A percentile compares a stretch with the other conserved stretches of the same genome.
Conservation (phyloP, 2,113 vertebrate species). For the Embiotoca jacksoni region DNA sequence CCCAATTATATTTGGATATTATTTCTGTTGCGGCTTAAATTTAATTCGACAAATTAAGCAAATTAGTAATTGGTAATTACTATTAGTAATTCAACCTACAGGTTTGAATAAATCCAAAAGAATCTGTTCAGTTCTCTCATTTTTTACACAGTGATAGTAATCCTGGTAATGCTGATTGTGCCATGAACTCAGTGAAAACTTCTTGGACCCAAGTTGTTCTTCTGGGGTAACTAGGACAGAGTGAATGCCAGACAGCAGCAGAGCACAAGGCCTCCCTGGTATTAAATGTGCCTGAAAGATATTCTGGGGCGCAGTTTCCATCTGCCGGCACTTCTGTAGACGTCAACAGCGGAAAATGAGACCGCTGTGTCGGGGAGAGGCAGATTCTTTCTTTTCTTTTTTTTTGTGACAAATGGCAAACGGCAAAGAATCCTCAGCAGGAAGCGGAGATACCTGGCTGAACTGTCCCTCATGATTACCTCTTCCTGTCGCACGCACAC, state of each 20-base stretch:
- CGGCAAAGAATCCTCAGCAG: constrained; percentile 27
- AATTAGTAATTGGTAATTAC: no score
- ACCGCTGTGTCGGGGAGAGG: not conserved
- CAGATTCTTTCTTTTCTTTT: no score
- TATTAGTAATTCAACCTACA: no score
- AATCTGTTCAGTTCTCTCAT: no score
- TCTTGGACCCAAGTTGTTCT: not conserved
- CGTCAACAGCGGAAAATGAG: constrained; percentile 30
- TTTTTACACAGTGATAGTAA: no score
- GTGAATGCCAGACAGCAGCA: constrained; percentile 24
- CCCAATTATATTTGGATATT: no score
- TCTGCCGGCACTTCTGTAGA: constrained; percentile 40
- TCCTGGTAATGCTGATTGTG: not conserved
- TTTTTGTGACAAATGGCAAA: constrained; percentile 49
- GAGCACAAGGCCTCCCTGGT: constrained; percentile 20
- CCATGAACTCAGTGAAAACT: not conserved
- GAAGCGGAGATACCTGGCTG: constrained; percentile 5
- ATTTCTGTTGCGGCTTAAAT: no score
- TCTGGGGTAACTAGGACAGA: constrained; percentile 8
- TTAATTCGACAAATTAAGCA: no score
- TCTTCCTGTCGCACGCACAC: not conserved
- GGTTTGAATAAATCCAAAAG: no score
- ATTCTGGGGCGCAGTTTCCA: constrained; percentile 42
- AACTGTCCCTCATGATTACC: constrained; percentile 39
- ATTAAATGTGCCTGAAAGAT: constrained; percentile 47